Evolutionary conservation across 2,797 vertebrate genomes (phyloP).

Genomic region (Thripadectes ignobilis): DNA sequence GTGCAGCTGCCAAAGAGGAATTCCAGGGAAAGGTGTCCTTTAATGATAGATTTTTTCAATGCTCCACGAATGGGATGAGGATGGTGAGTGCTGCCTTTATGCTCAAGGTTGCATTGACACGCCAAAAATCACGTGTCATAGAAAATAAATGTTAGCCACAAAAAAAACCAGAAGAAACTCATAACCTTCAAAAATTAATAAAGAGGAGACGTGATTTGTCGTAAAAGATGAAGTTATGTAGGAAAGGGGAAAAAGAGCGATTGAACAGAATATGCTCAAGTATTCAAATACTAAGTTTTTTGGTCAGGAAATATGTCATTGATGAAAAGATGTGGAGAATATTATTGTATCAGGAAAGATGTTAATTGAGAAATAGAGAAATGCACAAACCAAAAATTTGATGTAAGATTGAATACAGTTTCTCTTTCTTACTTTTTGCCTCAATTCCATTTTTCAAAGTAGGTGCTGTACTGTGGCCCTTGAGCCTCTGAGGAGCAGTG

Average conservation of each 20-base stretch:
- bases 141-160: background rate
- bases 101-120: background rate
- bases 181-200: background rate
- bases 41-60: background rate
- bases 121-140: background rate
- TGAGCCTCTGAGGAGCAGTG: background rate
- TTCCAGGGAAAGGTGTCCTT: background rate
- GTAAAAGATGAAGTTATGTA: background rate
- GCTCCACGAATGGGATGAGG: background rate
- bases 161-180: background rate
- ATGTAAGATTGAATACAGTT: background rate
- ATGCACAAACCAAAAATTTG: background rate
- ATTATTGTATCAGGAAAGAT: rapidly evolving
- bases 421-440: background rate
- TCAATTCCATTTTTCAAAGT: background rate
- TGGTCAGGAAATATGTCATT: background rate
- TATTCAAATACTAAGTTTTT: background rate
- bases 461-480: background rate
- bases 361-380: background rate
- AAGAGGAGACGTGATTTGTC: background rate
- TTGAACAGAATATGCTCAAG: background rate
- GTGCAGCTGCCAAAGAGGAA: background rate
- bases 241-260: background rate
- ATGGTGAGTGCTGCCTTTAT: background rate
- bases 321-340: background rate